Evolutionary conservation across 2,113 vertebrate species (phyloP), one percentile per base, ranked within the genome.

Genomic region (Pelecanus crispus): DNA sequence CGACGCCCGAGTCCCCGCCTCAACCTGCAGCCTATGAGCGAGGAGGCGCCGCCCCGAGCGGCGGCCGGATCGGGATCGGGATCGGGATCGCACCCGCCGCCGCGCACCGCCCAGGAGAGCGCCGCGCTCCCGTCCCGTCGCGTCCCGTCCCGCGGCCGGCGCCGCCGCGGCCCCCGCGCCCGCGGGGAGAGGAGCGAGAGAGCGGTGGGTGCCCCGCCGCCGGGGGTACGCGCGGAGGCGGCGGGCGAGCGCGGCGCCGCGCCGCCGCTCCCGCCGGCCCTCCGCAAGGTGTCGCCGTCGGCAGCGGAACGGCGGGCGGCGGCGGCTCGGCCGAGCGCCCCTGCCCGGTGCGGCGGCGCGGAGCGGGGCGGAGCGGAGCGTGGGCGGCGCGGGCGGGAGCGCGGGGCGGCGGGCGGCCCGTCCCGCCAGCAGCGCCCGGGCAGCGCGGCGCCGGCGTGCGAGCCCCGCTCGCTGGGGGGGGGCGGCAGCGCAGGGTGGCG

Each of bases 221-320:
- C 32, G 50, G 92, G 83, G 55, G 13, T 44, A 49, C 36, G 78
- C 59, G 40, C 21, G 58, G 52, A 38, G 58, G 34, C 53, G 66
- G 56, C 31, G 90, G 80, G 21, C 13, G 34, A 36, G 12, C 59
- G 68, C 88, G 40, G 13, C 4, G 80, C 88, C 44, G 13, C 4
- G 80, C 34, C 36, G 55, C 68, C 47, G 66, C 75, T 74, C 74
- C 71, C 79, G 90, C 62, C 11, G 20, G 72, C 63, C 74, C 53
- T 89, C 98, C 98, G 97, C 98, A 79, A 98, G 98, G 97, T 96
- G 98, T 98, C 98, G 97, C 98, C 88, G 97, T 96, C 62, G 85
- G 95, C 96, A 95, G 97, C 73, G 87, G 92, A 92, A 97, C 52
- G 86, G 92, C 94, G 34, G 50, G 50, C 34, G 29, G 44, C 42